Evolutionary conservation across 2,797 vertebrate species (phyloP).

Genomic region (Betta splendens): DNA sequence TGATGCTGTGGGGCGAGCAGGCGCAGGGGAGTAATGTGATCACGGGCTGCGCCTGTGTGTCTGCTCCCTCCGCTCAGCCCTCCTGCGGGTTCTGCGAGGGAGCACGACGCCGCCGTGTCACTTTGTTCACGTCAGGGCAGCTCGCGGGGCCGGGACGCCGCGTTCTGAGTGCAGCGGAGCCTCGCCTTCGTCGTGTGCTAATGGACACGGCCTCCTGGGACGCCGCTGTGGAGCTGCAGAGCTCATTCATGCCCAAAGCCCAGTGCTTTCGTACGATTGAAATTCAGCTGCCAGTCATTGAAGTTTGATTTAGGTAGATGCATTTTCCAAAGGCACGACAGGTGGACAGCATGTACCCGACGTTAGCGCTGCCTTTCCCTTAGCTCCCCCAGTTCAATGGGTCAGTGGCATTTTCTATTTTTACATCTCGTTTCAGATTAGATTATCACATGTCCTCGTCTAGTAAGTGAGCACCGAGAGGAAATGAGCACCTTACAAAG

Average conservation of each 20-base stretch:
- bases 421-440: conserved; percentile 68
- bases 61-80: conserved; percentile 42
- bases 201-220: too few relatives aligned
- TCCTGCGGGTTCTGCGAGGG: conserved; percentile 20
- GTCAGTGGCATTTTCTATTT: conserved; percentile 69
- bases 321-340: too few relatives aligned
- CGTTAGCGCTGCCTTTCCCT: too few relatives aligned
- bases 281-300: too few relatives aligned
- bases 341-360: too few relatives aligned
- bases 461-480: conserved; percentile 65
- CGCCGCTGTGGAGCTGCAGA: too few relatives aligned
- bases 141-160: conserved; percentile 20
- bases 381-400: conserved; percentile 35
- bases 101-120: conserved; percentile 46
- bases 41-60: conserved; percentile 52
- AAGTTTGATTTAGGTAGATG: too few relatives aligned
- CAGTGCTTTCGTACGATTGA: too few relatives aligned
- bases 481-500: conserved; percentile 82
- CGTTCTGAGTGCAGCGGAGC: not conserved
- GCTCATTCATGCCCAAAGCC: too few relatives aligned
- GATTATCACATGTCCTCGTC: conserved; percentile 71
- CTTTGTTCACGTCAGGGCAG: conserved; percentile 42
- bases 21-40: conserved; percentile 66
- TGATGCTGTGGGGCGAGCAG: conserved; percentile 47
- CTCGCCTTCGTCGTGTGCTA: too few relatives aligned